Base-by-base conservation (phyloP, 2,797 vertebrate species). In the Tokudaia tokunoshimensis region DNA sequence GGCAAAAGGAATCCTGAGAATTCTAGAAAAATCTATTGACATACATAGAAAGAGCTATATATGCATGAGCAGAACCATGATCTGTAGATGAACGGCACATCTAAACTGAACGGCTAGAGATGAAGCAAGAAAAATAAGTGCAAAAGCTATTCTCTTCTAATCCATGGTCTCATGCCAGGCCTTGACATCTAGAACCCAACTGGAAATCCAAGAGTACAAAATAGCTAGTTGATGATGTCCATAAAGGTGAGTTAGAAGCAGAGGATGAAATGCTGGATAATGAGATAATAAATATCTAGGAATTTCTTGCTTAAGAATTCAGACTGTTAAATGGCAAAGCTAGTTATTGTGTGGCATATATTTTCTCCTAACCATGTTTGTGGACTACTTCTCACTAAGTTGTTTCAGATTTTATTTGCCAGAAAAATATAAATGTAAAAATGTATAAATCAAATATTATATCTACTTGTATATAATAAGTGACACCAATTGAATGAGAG, bases 361-460 rank as follows among this genome's bases (percentile, higher is more conserved):
- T 67, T 95, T 83, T 80, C 13, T 75, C n/a, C 26, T 92, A 75
- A 76, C 29, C 47, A 78, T 1, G 72, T 1, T 94, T 22, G 17
- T 75, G 9, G 55, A 74, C 3, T 83, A 17, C 47, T 44, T 92
- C 57, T 95, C 63, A 82, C 57, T 91, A 89, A 97, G 89, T 88
- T 78, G 0, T 92, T 89, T 88, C 79, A 8, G 67, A 84, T 90
- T 88, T 72, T 94, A 74, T 89, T 94, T 94, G 31, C n/a, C 57
- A 89, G 65, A 44, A 44, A 83, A 94, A 93, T 79, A 74, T 91
- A 92, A 88, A 89, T 91, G 26, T 96, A 41, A 91, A 96, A 65
- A 5, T 94, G 82, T 95, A 26, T 92, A 59, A 85, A 37, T 14
- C 72, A 63, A 78, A 82, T 78, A 8, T 78, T 92, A 52, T 4